These are phyloP conservation scores for Eupithecia subfuscata DNA, from an alignment of 2,888 invertebrate species.

Conservation along the genomic window DNA sequence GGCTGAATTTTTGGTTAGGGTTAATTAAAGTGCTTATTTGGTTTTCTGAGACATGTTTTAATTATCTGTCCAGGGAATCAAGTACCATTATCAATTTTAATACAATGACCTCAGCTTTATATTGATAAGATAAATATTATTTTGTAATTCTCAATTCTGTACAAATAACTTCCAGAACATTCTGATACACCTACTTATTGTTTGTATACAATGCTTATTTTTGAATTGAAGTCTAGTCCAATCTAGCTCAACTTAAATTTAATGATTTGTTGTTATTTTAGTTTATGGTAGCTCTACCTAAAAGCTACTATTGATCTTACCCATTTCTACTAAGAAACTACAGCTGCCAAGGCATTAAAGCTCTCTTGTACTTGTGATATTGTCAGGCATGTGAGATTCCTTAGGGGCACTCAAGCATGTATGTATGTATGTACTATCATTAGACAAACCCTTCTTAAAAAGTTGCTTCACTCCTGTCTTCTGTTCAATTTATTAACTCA, in stretches of 20 bases:
- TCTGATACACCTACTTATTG: neutral
- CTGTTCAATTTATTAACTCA: neutral
- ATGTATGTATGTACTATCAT: conserved; percentile 42
- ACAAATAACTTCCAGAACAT: conserved; percentile 3
- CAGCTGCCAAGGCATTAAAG: neutral
- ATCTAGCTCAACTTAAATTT: neutral
- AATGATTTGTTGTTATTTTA: neutral
- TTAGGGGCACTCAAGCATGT: conserved; percentile 49
- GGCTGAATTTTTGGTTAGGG: neutral
- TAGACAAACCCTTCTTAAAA: conserved; percentile 45
- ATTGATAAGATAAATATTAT: conserved; percentile 8
- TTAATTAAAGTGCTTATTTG: neutral
- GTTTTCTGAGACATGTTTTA: neutral
- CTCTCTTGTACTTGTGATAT: neutral
- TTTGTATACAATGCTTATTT: neutral
- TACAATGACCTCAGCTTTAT: conserved; percentile 9
- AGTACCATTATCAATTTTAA: neutral
- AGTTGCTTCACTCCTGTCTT: conserved; percentile 29
- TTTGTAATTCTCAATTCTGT: neutral
- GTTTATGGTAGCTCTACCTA: neutral
- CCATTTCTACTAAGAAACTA: neutral
- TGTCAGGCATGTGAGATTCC: conserved; percentile 43
- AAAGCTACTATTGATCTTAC: neutral
- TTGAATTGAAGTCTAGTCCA: neutral
- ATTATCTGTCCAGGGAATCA: neutral